These are phyloP conservation scores for Misgurnus mizolepis DNA, from an alignment of 2,113 vertebrate species.

Conservation along the genomic window DNA sequence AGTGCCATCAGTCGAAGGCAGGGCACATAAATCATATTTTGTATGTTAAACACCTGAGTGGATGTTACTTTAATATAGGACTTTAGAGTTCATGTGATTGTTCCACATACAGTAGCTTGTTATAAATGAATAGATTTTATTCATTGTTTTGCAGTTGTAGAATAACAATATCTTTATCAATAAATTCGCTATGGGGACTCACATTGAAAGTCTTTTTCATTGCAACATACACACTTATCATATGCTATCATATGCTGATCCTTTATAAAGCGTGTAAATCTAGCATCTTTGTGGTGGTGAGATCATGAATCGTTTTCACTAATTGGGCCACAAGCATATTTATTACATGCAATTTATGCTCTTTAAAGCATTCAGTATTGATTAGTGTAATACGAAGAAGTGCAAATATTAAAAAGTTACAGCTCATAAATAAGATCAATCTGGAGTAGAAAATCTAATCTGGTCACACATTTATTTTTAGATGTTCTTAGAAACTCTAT, in stretches of 20 bases:
- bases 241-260: background rate
- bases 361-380: constrained; percentile 31
- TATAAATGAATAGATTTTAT: background rate
- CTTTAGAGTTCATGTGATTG: constrained; percentile 17
- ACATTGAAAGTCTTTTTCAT: constrained; percentile 32
- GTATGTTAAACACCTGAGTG: constrained; percentile 9
- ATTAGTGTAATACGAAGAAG: constrained; percentile 32
- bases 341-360: constrained; percentile 33
- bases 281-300: constrained; percentile 20
- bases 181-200: background rate
- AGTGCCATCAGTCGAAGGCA: constrained; percentile 10
- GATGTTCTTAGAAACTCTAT: too few species aligned
- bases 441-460: background rate
- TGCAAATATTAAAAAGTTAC: constrained; percentile 9
- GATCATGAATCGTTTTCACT: constrained; percentile 32
- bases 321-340: constrained; percentile 35
- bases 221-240: background rate
- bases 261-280: background rate
- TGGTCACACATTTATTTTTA: background rate
- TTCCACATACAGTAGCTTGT: constrained; percentile 5
- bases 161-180: background rate
- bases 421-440: constrained; percentile 24
- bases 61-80: constrained; percentile 8
- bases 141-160: too few species aligned
- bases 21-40: constrained; percentile 31